Evolutionary conservation across 2,797 vertebrate genomes (phyloP).

Genomic region (Bryconaethiops microstoma): DNA sequence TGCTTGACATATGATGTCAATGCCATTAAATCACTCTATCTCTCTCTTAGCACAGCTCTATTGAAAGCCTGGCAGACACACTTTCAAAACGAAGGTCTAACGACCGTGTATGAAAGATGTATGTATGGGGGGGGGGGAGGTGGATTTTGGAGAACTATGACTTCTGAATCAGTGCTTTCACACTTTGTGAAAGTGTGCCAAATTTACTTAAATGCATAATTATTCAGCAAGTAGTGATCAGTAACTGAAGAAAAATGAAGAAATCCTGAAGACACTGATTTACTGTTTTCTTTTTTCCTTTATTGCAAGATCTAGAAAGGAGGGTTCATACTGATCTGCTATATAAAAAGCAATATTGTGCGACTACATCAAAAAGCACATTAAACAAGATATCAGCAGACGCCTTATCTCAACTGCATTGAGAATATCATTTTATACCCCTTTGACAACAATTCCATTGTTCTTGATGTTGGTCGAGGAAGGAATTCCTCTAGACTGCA

Average conservation of each 20-base stretch:
- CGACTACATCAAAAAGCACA: neutral
- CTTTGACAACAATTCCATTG: constrained; percentile 50
- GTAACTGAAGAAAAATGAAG: neutral
- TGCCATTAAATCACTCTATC: constrained; percentile 14
- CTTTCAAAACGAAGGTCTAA: neutral
- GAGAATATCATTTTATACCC: constrained; percentile 37
- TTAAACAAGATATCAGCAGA: neutral
- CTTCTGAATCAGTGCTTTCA: no score
- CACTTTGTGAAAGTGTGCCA: no score
- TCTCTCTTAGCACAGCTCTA: constrained; percentile 6
- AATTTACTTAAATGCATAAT: no score
- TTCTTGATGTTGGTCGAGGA: constrained; percentile 50
- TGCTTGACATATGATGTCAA: constrained; percentile 12
- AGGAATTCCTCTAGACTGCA: constrained; percentile 72
- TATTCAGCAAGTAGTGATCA: no score
- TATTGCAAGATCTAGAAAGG: no score
- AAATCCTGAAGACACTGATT: neutral
- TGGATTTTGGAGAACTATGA: no score
- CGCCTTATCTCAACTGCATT: constrained; percentile 17
- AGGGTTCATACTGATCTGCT: neutral
- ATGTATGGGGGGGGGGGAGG: no score
- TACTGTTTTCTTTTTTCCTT: neutral
- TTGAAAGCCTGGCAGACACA: constrained; percentile 1
- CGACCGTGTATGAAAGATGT: neutral
- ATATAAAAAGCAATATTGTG: neutral